phyloP scores from a whole-genome alignment of 2,888 invertebrate genomes.

The Alviniconcha strummeri region DNA sequence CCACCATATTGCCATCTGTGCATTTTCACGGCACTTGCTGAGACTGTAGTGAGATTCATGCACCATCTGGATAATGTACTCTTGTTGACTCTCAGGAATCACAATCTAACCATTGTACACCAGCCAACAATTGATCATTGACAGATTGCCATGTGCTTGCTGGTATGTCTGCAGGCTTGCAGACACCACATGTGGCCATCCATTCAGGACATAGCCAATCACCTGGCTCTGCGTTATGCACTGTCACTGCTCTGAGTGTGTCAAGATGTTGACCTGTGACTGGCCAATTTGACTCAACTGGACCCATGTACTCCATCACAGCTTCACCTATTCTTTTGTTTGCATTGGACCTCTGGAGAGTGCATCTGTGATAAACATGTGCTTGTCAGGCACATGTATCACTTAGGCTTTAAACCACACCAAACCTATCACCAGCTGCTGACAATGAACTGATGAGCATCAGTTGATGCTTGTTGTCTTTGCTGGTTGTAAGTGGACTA shows the following conservation, averaged over 20 bases:
- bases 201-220: conserved; percentile 14
- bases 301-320: not conserved
- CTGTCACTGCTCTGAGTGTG: not conserved
- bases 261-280: not conserved
- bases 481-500: not conserved
- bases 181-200: not conserved
- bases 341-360: not conserved
- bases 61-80: not conserved
- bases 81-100: not conserved
- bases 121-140: not conserved
- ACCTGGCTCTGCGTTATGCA: conserved; percentile 23
- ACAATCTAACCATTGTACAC: conserved; percentile 9
- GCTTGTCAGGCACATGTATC: not conserved
- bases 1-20: conserved; percentile 21
- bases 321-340: not conserved
- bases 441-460: not conserved
- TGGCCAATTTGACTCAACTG: not conserved
- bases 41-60: conserved; percentile 27
- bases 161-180: not conserved
- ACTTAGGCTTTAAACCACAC: not conserved
- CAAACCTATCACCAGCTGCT: not conserved
- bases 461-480: not conserved
- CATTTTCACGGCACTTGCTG: conserved; percentile 15
- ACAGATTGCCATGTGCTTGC: conserved; percentile 18
- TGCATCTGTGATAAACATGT: not conserved